Evolutionary conservation across 92 coral and sea anemone genomes (phyloP).

Genomic region (Nematostella vectensis): DNA sequence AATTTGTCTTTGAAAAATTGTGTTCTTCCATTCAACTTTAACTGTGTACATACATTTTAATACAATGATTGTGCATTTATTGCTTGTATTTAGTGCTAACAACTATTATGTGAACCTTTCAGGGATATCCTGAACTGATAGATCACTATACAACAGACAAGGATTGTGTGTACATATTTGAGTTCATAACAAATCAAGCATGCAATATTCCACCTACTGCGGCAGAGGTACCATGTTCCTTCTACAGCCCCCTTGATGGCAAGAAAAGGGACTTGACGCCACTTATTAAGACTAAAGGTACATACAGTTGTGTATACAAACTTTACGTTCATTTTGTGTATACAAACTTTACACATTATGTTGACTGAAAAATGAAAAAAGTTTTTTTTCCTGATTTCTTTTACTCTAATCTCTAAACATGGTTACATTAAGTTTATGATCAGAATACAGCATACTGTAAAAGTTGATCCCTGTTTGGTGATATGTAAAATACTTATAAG

Average conservation of each 20-base stretch:
- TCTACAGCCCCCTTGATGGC: conserved; percentile 21
- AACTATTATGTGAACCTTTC: no score
- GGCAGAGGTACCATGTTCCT: conserved; percentile 76
- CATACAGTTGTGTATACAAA: background rate
- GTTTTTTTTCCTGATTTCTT: conserved; percentile 1
- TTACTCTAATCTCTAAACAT: no score
- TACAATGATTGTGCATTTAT: no score
- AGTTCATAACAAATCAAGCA: conserved; percentile 86
- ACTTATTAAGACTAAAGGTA: conserved; percentile 69
- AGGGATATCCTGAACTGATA: conserved; percentile 64
- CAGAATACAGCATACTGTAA: no score
- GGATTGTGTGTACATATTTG: conserved; percentile 61
- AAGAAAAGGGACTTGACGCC: conserved; percentile 78
- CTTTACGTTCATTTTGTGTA: background rate
- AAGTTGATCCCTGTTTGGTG: no score
- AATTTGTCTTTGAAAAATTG: no score
- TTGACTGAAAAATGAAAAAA: background rate
- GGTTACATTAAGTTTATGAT: conserved; percentile 7
- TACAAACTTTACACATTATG: no score
- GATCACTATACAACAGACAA: conserved; percentile 28
- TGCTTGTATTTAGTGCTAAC: background rate
- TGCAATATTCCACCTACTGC: conserved; percentile 31
- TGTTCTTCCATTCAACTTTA: no score
- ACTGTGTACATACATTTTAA: no score
- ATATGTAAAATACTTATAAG: no score